Evolutionary conservation across 1,140 invertebrate genomes (phyloP).

Genomic region (Drosophila mojavensis): DNA sequence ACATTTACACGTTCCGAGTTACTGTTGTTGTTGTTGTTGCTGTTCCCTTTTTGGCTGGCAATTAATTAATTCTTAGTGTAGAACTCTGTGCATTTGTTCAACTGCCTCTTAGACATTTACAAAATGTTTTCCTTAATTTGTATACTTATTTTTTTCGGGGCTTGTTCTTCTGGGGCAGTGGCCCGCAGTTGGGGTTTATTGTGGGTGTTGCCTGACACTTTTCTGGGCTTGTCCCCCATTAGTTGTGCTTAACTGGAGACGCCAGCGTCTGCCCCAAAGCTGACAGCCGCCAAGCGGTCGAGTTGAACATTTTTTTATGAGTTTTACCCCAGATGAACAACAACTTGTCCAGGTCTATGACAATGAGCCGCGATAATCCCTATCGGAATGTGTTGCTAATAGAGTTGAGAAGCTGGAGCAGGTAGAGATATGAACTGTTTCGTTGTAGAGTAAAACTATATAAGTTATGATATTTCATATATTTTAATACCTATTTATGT

Average conservation of each 20-base stretch:
- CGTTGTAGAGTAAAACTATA: too few species aligned
- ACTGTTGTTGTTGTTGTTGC: constrained; percentile 28
- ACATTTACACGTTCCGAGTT: constrained; percentile 27
- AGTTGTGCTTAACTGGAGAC: constrained; percentile 67
- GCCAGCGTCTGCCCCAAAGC: constrained; percentile 29
- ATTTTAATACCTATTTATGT: too few species aligned
- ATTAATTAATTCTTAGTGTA: constrained; percentile 67
- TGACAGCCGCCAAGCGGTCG: constrained; percentile 47
- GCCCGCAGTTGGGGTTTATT: constrained; percentile 27
- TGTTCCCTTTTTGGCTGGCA: constrained; percentile 42
- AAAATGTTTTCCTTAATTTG: constrained; percentile 82
- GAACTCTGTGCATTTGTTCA: constrained; percentile 3
- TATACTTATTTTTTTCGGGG: constrained; percentile 45
- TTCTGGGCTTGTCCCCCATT: constrained; percentile 77
- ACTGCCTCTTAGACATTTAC: constrained; percentile 69
- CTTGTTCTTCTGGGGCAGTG: constrained; percentile 12
- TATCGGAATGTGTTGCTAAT: constrained; percentile 22
- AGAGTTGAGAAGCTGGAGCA: not conserved
- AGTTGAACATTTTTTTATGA: constrained; percentile 12
- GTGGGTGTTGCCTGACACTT: constrained; percentile 78
- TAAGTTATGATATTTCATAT: too few species aligned
- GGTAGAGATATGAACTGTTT: not conserved
- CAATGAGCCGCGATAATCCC: constrained; percentile 25
- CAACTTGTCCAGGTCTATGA: constrained; percentile 26
- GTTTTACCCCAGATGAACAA: constrained; percentile 26